Evolutionary conservation across 2,113 vertebrate genomes (phyloP), one percentile per base, ranked within the genome.

Genomic region (Crotophaga sulcirostris): DNA sequence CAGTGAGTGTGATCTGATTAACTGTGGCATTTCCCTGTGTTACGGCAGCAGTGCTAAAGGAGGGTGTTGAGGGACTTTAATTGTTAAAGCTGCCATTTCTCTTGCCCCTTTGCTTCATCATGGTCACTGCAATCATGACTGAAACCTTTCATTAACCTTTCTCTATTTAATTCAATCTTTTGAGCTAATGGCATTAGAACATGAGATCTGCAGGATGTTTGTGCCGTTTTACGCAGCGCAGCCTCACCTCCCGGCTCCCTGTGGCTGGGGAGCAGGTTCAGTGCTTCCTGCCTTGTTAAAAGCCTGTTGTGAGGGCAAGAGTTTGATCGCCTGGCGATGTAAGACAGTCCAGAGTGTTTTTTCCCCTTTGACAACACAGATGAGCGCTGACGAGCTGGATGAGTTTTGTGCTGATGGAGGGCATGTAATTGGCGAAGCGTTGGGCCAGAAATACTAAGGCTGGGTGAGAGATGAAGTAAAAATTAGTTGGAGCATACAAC

Each of bases 91-190:
- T 96, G 93, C 84, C 82, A 49, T 97, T 96, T 97, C 92, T 94
- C 77, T 40, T 97, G 86, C 82, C 93, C 90, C 95, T 90, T 97
- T 97, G 87, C 96, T 97, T 97, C 83, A 95, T 96, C 81, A 49
- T 87, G 87, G 96, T 94, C 94, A 96, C 90, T 83, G 74, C 93
- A 96, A 96, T 96, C 94, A 79, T 93, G 93, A 97, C 90, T 95
- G 93, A 97, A 98, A 96, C 93, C 94, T 98, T 98, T 97, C 95
- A 97, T 97, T 98, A 98, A 96, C 95, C 93, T 97, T 96, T 95
- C 94, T 97, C 93, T 97, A 89, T 97, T 96, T 97, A 97, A 97
- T 97, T 96, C 91, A 94, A 90, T 97, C 73, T 92, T 95, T 97
- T 95, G 81, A 95, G 94, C 95, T 97, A 96, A 96, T 77, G 93